phyloP scores from a whole-genome alignment of 2,797 vertebrate genomes.

The Neopelma chrysocephalum region DNA sequence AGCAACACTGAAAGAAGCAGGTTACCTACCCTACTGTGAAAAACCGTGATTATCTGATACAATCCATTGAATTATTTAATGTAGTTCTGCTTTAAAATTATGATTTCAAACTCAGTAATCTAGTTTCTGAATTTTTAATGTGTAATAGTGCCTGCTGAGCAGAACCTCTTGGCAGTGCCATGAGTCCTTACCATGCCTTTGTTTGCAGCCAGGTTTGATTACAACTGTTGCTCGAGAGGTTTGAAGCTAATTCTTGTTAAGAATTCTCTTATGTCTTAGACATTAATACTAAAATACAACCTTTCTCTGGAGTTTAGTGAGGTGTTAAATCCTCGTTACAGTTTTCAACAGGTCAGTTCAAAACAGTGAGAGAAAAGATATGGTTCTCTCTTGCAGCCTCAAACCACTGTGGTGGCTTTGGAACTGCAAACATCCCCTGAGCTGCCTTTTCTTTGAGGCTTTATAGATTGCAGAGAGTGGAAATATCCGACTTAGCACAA shows the following conservation, averaged over 20 bases:
- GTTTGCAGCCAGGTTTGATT: constrained; percentile 5
- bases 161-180: neutral
- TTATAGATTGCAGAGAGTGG: neutral
- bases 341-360: neutral
- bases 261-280: neutral
- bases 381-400: neutral
- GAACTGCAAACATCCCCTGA: neutral
- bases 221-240: neutral
- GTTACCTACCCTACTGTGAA: neutral
- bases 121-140: neutral
- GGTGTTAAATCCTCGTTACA: neutral
- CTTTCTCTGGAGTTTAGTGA: neutral
- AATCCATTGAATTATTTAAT: neutral
- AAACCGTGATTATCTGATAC: neutral
- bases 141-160: neutral
- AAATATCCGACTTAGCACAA: neutral
- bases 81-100: neutral
- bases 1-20: neutral
- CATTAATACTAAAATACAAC: neutral
- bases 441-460: neutral
- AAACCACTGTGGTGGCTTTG: neutral
- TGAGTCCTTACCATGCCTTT: neutral
- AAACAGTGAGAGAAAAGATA: neutral
- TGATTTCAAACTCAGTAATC: neutral
- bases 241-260: neutral